A percentile compares a stretch with the other conserved stretches of the same genome.
These are phyloP conservation scores for Psittacus erithacus DNA, from an alignment of 2,113 vertebrate species.

Conservation along the genomic window DNA sequence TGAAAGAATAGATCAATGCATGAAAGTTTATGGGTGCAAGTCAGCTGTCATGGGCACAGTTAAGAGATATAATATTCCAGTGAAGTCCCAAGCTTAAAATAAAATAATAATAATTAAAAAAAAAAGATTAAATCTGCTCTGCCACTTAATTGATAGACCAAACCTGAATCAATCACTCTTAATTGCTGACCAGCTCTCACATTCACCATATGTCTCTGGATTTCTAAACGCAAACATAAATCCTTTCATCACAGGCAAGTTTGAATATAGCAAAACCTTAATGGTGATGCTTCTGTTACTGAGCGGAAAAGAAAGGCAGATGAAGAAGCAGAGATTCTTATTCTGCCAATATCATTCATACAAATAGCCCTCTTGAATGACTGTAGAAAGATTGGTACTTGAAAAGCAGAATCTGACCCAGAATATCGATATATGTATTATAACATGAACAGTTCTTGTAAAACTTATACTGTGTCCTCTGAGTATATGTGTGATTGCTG, in stretches of 20 bases:
- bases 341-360: conserved; percentile 20
- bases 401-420: conserved; percentile 21
- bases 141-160: conserved; percentile 72
- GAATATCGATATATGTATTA: not conserved
- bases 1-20: conserved; percentile 50
- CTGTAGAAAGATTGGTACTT: not conserved
- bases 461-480: not conserved
- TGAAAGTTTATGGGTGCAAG: conserved; percentile 68
- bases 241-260: conserved; percentile 36
- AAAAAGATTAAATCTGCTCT: conserved; percentile 57
- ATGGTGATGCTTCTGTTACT: not conserved
- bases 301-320: conserved; percentile 7
- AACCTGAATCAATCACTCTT: conserved; percentile 60
- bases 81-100: conserved; percentile 64
- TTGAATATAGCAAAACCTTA: conserved; percentile 35
- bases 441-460: not conserved
- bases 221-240: conserved; percentile 65
- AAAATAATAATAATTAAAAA: conserved; percentile 25
- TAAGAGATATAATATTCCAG: conserved; percentile 63
- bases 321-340: conserved; percentile 5
- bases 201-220: conserved; percentile 72
- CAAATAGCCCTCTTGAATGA: conserved; percentile 3
- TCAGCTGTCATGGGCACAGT: conserved; percentile 60
- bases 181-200: conserved; percentile 69
- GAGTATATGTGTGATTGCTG: not conserved